A percentile compares a stretch with the other conserved stretches of the same genome.
Conservation (phyloP, 2,888 invertebrate genomes). For the Capitulum mitella region DNA sequence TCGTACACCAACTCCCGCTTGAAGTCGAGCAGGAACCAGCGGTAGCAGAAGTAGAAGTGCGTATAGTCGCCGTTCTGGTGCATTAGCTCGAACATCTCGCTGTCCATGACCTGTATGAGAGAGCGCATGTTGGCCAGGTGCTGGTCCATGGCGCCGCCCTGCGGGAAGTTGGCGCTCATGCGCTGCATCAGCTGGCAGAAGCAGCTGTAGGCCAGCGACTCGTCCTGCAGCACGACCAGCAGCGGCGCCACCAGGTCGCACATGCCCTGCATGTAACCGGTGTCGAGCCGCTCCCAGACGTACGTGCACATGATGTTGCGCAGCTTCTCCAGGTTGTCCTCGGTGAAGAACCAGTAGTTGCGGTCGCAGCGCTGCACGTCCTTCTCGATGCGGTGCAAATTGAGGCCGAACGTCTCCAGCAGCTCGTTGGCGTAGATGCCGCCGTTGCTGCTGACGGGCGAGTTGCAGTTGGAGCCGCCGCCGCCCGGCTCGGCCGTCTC, state of each 20-base stretch:
- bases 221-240: slow-evolving; percentile 85
- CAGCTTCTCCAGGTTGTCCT: slow-evolving; percentile 81
- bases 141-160: slow-evolving; percentile 87
- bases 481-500: slow-evolving; percentile 36
- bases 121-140: slow-evolving; percentile 88
- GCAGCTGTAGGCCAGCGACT: slow-evolving; percentile 81
- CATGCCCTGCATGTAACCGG: slow-evolving; percentile 97
- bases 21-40: slow-evolving; percentile 94
- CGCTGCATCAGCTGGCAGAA: slow-evolving; percentile 85
- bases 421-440: slow-evolving; percentile 78
- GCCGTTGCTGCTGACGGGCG: slow-evolving; percentile 84
- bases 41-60: slow-evolving; percentile 95
- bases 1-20: slow-evolving; percentile 87
- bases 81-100: slow-evolving; percentile 89
- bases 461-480: slow-evolving; percentile 61
- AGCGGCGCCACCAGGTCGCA: slow-evolving; percentile 90
- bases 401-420: slow-evolving; percentile 74
- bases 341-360: slow-evolving; percentile 85
- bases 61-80: slow-evolving; percentile 92
- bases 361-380: slow-evolving; percentile 93
- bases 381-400: slow-evolving; percentile 90
- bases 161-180: slow-evolving; percentile 85
- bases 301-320: slow-evolving; percentile 96
- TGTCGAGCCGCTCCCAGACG: slow-evolving; percentile 90
- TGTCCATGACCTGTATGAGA: slow-evolving; percentile 61